Evolutionary conservation across 1,140 invertebrate genomes (phyloP), one percentile per base, ranked within the genome.

Genomic region (Elymnias hypermnestra): DNA sequence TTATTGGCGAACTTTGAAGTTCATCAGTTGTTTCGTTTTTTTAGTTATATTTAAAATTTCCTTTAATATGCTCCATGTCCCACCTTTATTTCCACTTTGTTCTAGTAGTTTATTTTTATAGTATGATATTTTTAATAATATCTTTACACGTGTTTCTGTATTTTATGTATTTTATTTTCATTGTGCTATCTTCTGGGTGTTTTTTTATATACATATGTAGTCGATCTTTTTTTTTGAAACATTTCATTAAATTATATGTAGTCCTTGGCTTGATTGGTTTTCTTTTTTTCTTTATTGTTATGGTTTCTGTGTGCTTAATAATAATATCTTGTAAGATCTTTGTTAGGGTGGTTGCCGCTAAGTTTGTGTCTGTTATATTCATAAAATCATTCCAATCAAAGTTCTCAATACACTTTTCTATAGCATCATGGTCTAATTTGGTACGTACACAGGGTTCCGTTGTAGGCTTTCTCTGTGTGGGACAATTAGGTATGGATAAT

Each of bases 31-130:
- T 10, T 2, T 22, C 7, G 22, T 38, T 38, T 1, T 19, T 21
- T 22, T 3, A 1, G 10, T 38, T 22, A 38, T 6, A 10, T 38
- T 38, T 6, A 18, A 38, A 6, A 38, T 18, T 21, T 38, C 36
- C 19, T 38, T 38, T 21, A 38, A 9, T 38, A 22, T 22, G 9
- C 23, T 38, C 36, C 36, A 38, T 19, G 36, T 38, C 12, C 19
- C 36, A 7, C 19, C 13, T 5, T 22, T 38, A 6, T 38, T 38
- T n/a, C 36, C 36, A 5, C 9, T 21, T 21, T 21, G 5, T 12
- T 38, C 19, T 21, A 17, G 17, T 5, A 38, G n/a, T 22, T 38
- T 19, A 21, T 22, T 21, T 12, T 23, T 19, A 10, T 10, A 38
- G 10, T 38, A 38, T 12, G n/a, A 10, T 22, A 9, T 22, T 7